phyloP scores from a whole-genome alignment of 2,113 vertebrate species.

The Capricornis sumatraensis region DNA sequence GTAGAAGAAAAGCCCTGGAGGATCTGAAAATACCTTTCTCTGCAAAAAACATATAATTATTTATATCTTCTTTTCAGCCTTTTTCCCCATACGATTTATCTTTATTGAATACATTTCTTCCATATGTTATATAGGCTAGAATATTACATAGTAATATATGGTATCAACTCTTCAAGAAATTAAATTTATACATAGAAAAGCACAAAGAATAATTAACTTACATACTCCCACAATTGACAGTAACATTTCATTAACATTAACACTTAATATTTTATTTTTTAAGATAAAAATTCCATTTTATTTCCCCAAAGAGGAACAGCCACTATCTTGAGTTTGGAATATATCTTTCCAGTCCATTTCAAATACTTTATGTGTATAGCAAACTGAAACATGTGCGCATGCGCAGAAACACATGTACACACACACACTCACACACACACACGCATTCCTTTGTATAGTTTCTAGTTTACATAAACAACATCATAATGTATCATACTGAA shows the following conservation, averaged over 20 bases:
- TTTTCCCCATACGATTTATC: neutral
- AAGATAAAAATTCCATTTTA: neutral
- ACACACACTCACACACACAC: neutral
- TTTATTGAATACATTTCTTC: neutral
- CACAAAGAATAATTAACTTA: neutral
- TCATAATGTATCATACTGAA: neutral
- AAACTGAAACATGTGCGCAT: neutral
- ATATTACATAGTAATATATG: neutral
- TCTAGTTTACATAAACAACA: neutral
- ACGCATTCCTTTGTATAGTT: neutral
- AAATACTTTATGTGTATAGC: neutral
- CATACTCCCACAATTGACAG: neutral
- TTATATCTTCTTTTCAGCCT: neutral
- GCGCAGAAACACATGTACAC: neutral
- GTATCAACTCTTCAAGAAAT: neutral
- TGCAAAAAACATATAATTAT: neutral
- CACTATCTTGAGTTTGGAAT: neutral
- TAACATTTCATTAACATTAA: neutral
- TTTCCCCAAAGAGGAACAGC: neutral
- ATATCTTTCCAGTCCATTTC: neutral
- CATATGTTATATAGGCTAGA: neutral
- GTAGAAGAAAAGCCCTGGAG: neutral
- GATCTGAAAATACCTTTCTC: neutral
- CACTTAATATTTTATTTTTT: neutral
- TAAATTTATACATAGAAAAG: neutral